Base-by-base conservation (phyloP, 2,888 invertebrate species). In the Podabrus alpinus region DNA sequence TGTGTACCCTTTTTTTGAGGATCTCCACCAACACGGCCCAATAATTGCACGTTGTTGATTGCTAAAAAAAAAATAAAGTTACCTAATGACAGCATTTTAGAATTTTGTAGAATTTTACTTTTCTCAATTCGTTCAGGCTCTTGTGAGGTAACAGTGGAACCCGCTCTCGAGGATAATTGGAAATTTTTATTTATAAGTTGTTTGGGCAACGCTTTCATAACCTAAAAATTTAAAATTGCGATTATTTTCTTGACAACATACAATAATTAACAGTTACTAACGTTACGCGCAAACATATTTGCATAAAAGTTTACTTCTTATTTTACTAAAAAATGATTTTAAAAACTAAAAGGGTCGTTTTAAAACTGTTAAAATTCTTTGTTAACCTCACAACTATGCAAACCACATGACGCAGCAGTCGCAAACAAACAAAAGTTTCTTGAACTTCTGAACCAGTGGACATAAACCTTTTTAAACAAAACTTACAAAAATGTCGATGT, bases 1-100 rank as follows among this genome's bases (percentile, higher is more conserved):
- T 92, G 91, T 1, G 90, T 90, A 2, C 97, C 97, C 79, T 96
- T 91, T 84, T 93, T 91, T 85, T 96, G 95, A 1, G 97, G 96
- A 85, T 96, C 95, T n/a, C 91, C 92, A 0, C 97, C 97, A 59
- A 94, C 95, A 85, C 97, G 90, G 3, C 97, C 97, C 71, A 98
- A 86, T 59, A 98, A 87, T 17, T 93, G 94, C 0, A 97, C 94
- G 86, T 91, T 92, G 87, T 97, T 97, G 69, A 97, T 88, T 69
- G 95, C 94, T 95, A 80, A 61, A 88, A 87, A 74, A n/a, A 73
- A 68, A 15, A 4, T 15, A 77, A 15, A 62, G 16, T 59, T 15
- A 19, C 1, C 9, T 5, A 17, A 62, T 7, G 62, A 0, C 19
- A 64, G 59, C 70, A 17, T 11, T 2, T 25, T 24, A 4, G 45